Percentiles rank a stretch among this genome's conserved stretches.
These are phyloP conservation scores for Diadema setosum DNA, from an alignment of 35 echinoderm and acorn worm genomes.

Conservation along the genomic window DNA sequence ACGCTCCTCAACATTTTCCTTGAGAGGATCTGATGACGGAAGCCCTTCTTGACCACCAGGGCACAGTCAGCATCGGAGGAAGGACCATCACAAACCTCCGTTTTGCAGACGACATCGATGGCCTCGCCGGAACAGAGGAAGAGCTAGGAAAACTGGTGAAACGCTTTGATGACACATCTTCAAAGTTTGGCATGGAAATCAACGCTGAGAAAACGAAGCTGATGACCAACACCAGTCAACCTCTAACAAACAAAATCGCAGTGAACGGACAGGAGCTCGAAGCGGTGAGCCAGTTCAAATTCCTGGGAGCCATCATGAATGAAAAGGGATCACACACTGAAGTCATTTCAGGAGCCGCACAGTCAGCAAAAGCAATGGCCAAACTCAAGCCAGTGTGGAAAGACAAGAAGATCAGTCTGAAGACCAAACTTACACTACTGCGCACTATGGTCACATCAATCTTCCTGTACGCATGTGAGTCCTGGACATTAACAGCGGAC, in stretches of 20 bases:
- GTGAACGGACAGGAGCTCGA: not conserved
- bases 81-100: constrained; percentile 38
- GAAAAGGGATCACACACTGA: constrained; percentile 24
- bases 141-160: not conserved
- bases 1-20: constrained; percentile 65
- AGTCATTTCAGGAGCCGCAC: not conserved
- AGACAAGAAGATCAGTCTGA: not conserved
- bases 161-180: not conserved
- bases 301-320: not conserved
- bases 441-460: not conserved
- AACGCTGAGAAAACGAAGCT: constrained; percentile 20
- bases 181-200: constrained; percentile 18
- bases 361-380: too few species aligned
- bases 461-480: constrained; percentile 22
- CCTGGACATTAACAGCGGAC: constrained; percentile 7
- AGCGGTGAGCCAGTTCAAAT: not conserved
- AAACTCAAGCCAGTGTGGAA: constrained; percentile 7
- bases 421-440: not conserved
- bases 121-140: constrained; percentile 24
- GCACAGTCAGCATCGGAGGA: constrained; percentile 55
- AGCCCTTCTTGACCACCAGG: constrained; percentile 23
- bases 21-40: constrained; percentile 58
- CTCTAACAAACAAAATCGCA: not conserved
- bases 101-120: constrained; percentile 51
- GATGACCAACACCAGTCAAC: not conserved